A percentile compares a stretch with the other conserved stretches of the same genome.
Conservation (phyloP, 2,888 invertebrate species). For the Mesopsocus fuscifrons region DNA sequence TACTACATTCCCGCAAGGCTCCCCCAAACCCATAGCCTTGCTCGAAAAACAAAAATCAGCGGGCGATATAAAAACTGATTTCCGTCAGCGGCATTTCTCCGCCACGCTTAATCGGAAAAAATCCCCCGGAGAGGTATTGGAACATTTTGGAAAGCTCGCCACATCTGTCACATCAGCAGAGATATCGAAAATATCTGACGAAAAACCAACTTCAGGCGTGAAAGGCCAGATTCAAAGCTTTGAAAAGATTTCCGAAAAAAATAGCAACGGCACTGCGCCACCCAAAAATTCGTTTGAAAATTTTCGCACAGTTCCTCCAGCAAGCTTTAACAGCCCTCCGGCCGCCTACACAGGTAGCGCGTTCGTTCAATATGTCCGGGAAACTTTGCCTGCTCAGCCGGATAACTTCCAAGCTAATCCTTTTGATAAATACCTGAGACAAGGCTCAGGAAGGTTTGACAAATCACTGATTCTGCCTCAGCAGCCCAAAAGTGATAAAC, state of each 20-base stretch:
- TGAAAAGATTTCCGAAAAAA: neutral
- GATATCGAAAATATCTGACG: neutral
- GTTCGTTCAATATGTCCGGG: slow-evolving; percentile 7
- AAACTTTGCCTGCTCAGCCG: slow-evolving; percentile 5
- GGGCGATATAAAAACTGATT: neutral
- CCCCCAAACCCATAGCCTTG: neutral
- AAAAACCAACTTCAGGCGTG: neutral
- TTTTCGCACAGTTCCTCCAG: slow-evolving; percentile 3
- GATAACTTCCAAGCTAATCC: neutral
- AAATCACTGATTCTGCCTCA: slow-evolving; percentile 8
- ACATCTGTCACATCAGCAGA: slow-evolving; percentile 1
- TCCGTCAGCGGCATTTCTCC: neutral
- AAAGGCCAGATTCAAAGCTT: neutral
- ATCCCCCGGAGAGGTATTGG: slow-evolving; percentile 6
- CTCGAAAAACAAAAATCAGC: neutral
- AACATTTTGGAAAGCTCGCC: slow-evolving; percentile 3
- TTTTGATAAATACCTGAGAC: slow-evolving; percentile 7
- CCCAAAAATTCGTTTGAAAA: slow-evolving; percentile 1
- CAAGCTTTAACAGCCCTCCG: slow-evolving; percentile 5
- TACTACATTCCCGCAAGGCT: too few species aligned
- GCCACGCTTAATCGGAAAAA: neutral
- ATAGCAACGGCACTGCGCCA: neutral
- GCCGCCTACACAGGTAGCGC: slow-evolving; percentile 7
- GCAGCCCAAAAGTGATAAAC: slow-evolving; percentile 7
- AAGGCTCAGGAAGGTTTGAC: slow-evolving; percentile 7